phyloP scores from a whole-genome alignment of 2,888 invertebrate species.

The Drosophila greeni region DNA sequence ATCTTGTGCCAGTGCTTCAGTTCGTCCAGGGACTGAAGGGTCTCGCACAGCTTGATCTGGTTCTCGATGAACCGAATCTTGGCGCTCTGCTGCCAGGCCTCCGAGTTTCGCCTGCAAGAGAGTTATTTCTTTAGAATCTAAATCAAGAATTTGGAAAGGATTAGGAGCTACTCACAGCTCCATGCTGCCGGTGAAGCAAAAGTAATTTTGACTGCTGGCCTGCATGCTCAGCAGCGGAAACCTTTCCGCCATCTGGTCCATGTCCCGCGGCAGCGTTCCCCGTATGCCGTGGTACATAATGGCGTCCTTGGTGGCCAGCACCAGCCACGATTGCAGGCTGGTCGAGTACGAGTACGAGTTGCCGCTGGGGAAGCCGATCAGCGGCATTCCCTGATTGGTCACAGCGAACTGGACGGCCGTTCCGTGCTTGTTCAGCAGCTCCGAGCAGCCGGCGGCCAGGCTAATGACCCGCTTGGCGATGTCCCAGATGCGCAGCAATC shows the following conservation, averaged over 20 bases:
- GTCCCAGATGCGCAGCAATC: slow-evolving; percentile 77
- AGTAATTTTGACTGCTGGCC: slow-evolving; percentile 73
- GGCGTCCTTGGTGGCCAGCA: slow-evolving; percentile 81
- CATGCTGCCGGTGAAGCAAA: slow-evolving; percentile 56
- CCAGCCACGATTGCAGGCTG: slow-evolving; percentile 86
- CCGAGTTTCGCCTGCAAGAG: slow-evolving; percentile 56
- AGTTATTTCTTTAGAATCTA: neutral
- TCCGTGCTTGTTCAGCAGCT: slow-evolving; percentile 78
- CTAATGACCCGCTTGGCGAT: slow-evolving; percentile 62
- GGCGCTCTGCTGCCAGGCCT: slow-evolving; percentile 77
- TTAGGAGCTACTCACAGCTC: slow-evolving; percentile 58
- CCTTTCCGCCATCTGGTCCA: slow-evolving; percentile 73
- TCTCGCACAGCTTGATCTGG: slow-evolving; percentile 78
- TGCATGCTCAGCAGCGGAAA: slow-evolving; percentile 78
- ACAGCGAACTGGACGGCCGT: slow-evolving; percentile 81
- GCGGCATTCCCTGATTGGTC: slow-evolving; percentile 87
- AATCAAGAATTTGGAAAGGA: too few species aligned
- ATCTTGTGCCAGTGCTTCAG: slow-evolving; percentile 78
- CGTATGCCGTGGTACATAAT: slow-evolving; percentile 79
- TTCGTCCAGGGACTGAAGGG: slow-evolving; percentile 76
- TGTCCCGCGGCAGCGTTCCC: slow-evolving; percentile 77
- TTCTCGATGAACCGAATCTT: slow-evolving; percentile 78
- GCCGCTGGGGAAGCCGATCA: slow-evolving; percentile 90
- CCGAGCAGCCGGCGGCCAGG: slow-evolving; percentile 75
- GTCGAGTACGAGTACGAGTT: slow-evolving; percentile 90